Evolutionary conservation across 2,888 invertebrate species (phyloP).

Genomic region (Diaperis boleti): DNA sequence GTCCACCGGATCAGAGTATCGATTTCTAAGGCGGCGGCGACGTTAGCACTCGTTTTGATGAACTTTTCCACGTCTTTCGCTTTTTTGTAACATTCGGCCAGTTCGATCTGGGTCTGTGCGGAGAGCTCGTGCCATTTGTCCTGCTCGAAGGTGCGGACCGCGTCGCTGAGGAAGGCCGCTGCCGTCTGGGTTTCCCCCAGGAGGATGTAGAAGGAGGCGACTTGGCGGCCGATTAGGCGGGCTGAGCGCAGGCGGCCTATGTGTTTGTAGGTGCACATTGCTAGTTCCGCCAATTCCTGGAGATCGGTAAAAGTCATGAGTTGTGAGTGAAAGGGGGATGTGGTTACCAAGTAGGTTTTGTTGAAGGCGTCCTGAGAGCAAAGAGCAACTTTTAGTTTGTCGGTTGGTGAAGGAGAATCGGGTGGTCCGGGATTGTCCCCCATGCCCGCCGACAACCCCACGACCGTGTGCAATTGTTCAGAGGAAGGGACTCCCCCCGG

Average conservation of each 20-base stretch:
- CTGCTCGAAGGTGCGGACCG: slow-evolving; percentile 85
- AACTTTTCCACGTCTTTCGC: slow-evolving; percentile 82
- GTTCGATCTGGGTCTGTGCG: slow-evolving; percentile 84
- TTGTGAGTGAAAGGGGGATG: neutral
- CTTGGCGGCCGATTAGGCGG: slow-evolving; percentile 86
- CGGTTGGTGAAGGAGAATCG: slow-evolving; percentile 74
- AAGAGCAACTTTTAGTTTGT: slow-evolving; percentile 88
- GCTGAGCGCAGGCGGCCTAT: slow-evolving; percentile 85
- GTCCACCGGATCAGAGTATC: slow-evolving; percentile 72
- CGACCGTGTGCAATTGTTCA: slow-evolving; percentile 90
- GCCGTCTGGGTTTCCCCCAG: slow-evolving; percentile 90
- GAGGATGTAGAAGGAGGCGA: slow-evolving; percentile 91
- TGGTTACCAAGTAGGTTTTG: slow-evolving; percentile 82
- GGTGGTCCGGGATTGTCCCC: slow-evolving; percentile 76
- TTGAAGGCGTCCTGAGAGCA: slow-evolving; percentile 91
- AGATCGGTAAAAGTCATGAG: neutral
- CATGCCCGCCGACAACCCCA: slow-evolving; percentile 92
- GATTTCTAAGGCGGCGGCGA: slow-evolving; percentile 81
- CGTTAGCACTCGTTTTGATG: slow-evolving; percentile 73
- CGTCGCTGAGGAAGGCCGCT: slow-evolving; percentile 88
- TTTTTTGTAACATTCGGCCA: slow-evolving; percentile 86
- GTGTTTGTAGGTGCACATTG: slow-evolving; percentile 97
- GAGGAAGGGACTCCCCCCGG: slow-evolving; percentile 86
- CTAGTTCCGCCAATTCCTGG: slow-evolving; percentile 89
- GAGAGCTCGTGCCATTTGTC: slow-evolving; percentile 90